These are phyloP conservation scores for Stercorarius parasiticus DNA, from an alignment of 2,113 vertebrate species.

Conservation along the genomic window DNA sequence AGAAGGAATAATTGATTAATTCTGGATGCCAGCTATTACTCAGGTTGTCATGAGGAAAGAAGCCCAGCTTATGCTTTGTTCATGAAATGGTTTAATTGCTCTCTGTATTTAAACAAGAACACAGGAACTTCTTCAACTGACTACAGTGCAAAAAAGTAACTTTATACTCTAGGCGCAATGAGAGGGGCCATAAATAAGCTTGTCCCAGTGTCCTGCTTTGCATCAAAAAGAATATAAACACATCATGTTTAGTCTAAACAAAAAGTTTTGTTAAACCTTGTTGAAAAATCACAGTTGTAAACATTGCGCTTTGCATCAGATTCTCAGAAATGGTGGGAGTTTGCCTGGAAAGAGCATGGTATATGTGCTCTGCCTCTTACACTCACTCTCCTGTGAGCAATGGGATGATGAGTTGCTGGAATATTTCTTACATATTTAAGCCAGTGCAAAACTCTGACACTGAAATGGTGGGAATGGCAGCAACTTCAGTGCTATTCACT, in stretches of 20 bases:
- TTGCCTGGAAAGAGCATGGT: not conserved
- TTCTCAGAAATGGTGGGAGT: not conserved
- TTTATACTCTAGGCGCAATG: fast-evolving
- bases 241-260: not conserved
- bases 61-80: not conserved
- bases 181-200: not conserved
- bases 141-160: not conserved
- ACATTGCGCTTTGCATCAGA: not conserved
- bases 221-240: not conserved
- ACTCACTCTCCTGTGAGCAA: not conserved
- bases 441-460: not conserved
- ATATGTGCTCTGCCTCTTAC: not conserved
- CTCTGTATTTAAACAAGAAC: not conserved
- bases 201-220: not conserved
- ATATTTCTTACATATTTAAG: not conserved
- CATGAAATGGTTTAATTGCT: not conserved
- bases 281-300: not conserved
- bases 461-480: not conserved
- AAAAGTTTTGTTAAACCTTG: not conserved
- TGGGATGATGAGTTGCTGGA: fast-evolving
- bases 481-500: not conserved
- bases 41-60: not conserved
- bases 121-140: fast-evolving
- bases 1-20: not conserved
- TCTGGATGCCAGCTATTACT: not conserved